These are phyloP conservation scores for Chaenogobius annularis DNA, from an alignment of 2,113 vertebrate species.

Conservation along the genomic window DNA sequence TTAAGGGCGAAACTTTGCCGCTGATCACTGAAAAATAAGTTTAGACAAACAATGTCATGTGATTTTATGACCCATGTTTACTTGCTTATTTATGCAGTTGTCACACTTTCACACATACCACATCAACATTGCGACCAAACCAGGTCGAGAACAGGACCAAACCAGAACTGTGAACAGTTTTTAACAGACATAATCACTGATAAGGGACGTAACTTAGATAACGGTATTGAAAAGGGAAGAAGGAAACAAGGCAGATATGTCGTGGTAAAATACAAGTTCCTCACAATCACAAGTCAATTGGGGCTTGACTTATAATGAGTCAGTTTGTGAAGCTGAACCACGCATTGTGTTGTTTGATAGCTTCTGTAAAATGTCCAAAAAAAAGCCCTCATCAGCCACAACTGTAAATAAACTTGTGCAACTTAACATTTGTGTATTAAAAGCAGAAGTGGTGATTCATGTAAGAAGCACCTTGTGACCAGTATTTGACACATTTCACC, in stretches of 20 bases:
- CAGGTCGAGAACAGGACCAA: constrained; percentile 10
- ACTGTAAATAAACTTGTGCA: not conserved
- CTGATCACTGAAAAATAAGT: not conserved
- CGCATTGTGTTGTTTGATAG: not conserved
- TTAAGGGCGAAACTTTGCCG: not conserved
- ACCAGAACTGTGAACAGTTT: no score
- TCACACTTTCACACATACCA: no score
- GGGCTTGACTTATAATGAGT: not conserved
- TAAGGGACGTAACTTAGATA: no score
- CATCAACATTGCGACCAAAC: no score
- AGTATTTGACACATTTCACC: not conserved
- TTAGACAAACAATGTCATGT: not conserved
- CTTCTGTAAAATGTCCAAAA: not conserved
- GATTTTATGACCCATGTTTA: not conserved
- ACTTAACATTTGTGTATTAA: constrained; percentile 5
- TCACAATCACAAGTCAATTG: not conserved
- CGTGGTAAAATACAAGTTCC: constrained; percentile 16
- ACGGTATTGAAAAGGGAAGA: not conserved
- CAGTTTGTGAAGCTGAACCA: not conserved
- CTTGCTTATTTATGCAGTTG: no score
- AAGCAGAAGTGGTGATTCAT: constrained; percentile 51
- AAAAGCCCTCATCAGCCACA: not conserved
- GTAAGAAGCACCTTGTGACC: constrained; percentile 6
- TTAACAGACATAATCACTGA: no score
- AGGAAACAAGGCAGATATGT: not conserved